Base-by-base conservation (phyloP, 2,113 vertebrate species). In the Trogon melanurus region DNA sequence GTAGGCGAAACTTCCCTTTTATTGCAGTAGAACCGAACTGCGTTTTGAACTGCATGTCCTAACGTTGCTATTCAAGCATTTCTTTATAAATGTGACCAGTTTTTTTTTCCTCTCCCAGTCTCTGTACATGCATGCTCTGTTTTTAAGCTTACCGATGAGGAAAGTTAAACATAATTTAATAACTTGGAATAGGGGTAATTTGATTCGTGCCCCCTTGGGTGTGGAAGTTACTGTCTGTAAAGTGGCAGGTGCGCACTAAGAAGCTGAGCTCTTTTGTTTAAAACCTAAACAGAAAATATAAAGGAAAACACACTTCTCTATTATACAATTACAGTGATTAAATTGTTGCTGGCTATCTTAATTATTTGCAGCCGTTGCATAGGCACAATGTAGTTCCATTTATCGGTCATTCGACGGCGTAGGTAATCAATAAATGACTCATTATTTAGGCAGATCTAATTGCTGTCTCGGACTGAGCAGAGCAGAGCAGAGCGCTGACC, bases 21-120 rank as follows among this genome's bases (percentile, higher is more conserved):
- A 11, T 22, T 78, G 44, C 62, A 62, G 82, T 53, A 50, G 36
- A 32, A 8, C 9, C 9, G 54, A 88, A 12, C 51, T 64, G 6
- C 2, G 6, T 72, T 79, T 67, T 13, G 79, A 69, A 79, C 30
- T 54, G 41, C 53, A 30, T 30, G 5, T n/a, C 8, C 74, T 85
- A 34, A 57, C 79, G 85, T 83, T 97, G 93, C 97, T 91, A 51
- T 94, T 95, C 32, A 92, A 93, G 89, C 72, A 61, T 66, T 90
- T 88, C 86, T 26, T 80, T 81, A 9, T 34, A 44, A 83, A 60
- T 89, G 72, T 62, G 67, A 54, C 7, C 0, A 17, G 50, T 72
- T 15, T 56, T 44, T 45, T 80, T 23, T 79, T 87, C 64, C 67
- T 86, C 51, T 95, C 88, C 64, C 54, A 73, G 82, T 86, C 60